These are phyloP conservation scores for Drosophila yakuba DNA, from an alignment of 1,140 invertebrate genomes.

Conservation along the genomic window DNA sequence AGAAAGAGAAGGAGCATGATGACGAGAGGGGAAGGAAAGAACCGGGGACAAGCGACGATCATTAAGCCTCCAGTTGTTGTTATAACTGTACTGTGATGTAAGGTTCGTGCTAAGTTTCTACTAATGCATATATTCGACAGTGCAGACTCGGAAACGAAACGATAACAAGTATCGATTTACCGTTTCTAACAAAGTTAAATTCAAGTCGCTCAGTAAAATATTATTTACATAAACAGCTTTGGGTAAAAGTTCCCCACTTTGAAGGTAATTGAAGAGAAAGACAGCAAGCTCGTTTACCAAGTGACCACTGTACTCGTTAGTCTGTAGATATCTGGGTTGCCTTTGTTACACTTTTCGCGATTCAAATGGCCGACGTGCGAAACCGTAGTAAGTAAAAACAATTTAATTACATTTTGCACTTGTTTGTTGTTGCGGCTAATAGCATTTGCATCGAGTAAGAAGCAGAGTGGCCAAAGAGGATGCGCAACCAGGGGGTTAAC, in stretches of 20 bases:
- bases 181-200: no score
- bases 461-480: slow-evolving; percentile 4
- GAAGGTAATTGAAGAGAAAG: background rate
- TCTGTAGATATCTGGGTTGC: slow-evolving; percentile 24
- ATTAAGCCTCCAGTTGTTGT: slow-evolving; percentile 33
- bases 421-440: slow-evolving; percentile 63
- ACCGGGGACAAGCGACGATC: slow-evolving; percentile 28
- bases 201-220: background rate
- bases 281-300: no score
- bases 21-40: slow-evolving; percentile 4
- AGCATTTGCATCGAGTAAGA: slow-evolving; percentile 51
- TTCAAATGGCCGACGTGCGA: slow-evolving; percentile 54
- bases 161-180: no score
- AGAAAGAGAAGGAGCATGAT: background rate
- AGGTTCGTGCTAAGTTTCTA: slow-evolving; percentile 19
- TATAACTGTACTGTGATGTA: slow-evolving; percentile 54
- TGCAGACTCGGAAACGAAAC: background rate
- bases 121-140: slow-evolving; percentile 4
- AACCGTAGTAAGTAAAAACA: slow-evolving; percentile 80
- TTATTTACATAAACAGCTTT: background rate
- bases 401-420: slow-evolving; percentile 77
- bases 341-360: slow-evolving; percentile 55
- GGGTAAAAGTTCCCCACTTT: background rate
- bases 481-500: slow-evolving; percentile 14
- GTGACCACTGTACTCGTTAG: slow-evolving; percentile 10